Percentiles rank a stretch among this genome's conserved stretches.
These are phyloP conservation scores for Crossaster papposus DNA, from an alignment of 53 echinoderm and acorn worm species.

Conservation along the genomic window DNA sequence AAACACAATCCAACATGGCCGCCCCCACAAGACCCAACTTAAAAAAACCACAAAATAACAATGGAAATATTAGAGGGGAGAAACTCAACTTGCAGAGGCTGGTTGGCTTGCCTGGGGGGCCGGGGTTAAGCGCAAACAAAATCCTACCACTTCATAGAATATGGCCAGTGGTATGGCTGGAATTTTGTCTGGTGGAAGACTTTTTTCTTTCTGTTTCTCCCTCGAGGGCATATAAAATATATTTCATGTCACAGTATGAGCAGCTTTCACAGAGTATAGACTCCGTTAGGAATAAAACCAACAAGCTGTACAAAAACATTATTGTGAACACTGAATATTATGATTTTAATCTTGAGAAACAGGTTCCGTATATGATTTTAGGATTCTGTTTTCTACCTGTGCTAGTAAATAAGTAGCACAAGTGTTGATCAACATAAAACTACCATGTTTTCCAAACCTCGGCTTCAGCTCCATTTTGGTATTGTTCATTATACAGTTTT, in stretches of 20 bases:
- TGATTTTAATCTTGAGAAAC: background rate
- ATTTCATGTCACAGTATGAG: background rate
- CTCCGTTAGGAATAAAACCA: background rate
- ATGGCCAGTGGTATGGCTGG: slow-evolving; percentile 48
- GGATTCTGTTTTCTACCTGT: background rate
- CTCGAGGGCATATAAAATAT: slow-evolving; percentile 26
- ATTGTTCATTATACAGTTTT: too few species aligned
- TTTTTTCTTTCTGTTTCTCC: background rate
- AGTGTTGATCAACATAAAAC: too few species aligned
- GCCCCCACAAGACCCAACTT: background rate
- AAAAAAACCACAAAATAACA: background rate
- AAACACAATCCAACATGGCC: slow-evolving; percentile 43
- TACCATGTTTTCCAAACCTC: too few species aligned
- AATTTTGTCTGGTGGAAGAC: slow-evolving; percentile 27
- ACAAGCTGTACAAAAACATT: background rate
- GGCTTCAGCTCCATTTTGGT: too few species aligned
- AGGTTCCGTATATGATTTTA: background rate
- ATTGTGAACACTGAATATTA: background rate
- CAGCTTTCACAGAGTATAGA: background rate
- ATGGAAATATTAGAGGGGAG: background rate
- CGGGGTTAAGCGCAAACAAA: slow-evolving; percentile 25
- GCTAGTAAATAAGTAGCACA: too few species aligned
- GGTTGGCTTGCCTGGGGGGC: slow-evolving; percentile 22
- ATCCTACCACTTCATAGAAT: slow-evolving; percentile 48
- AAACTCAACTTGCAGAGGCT: background rate